Evolutionary conservation across 1,140 invertebrate genomes (phyloP), one percentile per base, ranked within the genome.

Genomic region (Drosophila nannoptera): DNA sequence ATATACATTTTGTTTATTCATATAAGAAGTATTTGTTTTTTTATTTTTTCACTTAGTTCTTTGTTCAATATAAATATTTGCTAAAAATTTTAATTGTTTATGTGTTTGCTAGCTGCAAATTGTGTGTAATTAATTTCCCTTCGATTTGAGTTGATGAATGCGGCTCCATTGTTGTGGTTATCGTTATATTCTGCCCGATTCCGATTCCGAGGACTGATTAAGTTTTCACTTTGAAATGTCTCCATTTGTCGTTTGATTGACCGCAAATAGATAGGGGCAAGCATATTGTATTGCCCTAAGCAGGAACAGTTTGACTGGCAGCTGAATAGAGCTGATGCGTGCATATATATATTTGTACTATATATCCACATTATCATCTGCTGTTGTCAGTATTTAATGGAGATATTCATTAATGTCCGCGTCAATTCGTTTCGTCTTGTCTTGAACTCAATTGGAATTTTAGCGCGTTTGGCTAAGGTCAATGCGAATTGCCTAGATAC

Each of bases 351-450:
- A 12, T 59, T 36, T 49, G 5, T 22, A 7, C 5, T 32, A 42
- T 14, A 22, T 64, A 65, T 38, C 12, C 8, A 11, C 31, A 38
- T 43, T n/a, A 11, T 64, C 48, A 68, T 54, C 40, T 53, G 58
- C 46, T 43, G 40, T 63, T 73, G 63, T 73, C 52, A 72, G 61
- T 63, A 75, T 50, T 64, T 82, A 77, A 55, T 77, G 59, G 59
- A 83, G 71, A 75, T 74, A 84, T 75, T 83, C 80, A 83, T 84
- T 80, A 83, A 84, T 78, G 78, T 84, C 78, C 72, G 66, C 75
- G 72, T 82, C 78, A 82, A 83, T 82, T 82, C 69, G 7, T 73
- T 80, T 65, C 65, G 46, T 50, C 67, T 48, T 55, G 55, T 43
- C 40, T 49, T 73, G 49, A 73, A 73, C 77, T 67, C 61, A 81